A percentile compares a stretch with the other conserved stretches of the same genome.
Conservation (phyloP, 2,888 invertebrate genomes). For the Chloroclystis v-ata region DNA sequence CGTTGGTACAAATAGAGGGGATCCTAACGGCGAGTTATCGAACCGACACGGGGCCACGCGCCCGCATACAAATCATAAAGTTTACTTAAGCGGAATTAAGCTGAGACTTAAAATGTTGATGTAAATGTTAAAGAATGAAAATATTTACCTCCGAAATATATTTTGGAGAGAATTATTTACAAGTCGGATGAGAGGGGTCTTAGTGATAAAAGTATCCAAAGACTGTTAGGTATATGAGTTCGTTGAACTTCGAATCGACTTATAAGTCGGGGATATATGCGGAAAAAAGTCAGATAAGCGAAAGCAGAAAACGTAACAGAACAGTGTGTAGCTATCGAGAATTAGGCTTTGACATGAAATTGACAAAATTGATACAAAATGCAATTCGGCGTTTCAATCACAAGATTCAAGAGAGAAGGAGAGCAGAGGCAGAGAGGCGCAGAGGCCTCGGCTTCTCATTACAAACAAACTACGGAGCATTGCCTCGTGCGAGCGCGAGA, state of each 20-base stretch:
- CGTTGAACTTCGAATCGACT: slow-evolving; percentile 68
- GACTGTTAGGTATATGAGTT: slow-evolving; percentile 75
- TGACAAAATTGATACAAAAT: slow-evolving; percentile 42
- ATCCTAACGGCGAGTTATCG: slow-evolving; percentile 25
- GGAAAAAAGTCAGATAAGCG: slow-evolving; percentile 65
- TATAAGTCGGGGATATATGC: slow-evolving; percentile 65
- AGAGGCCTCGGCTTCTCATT: slow-evolving; percentile 37
- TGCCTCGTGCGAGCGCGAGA: slow-evolving; percentile 3
- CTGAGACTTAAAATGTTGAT: slow-evolving; percentile 53
- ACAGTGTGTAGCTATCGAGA: slow-evolving; percentile 55
- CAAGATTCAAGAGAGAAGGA: too few relatives aligned
- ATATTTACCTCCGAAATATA: slow-evolving; percentile 72
- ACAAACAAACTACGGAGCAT: slow-evolving; percentile 24
- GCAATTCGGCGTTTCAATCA: slow-evolving; percentile 51
- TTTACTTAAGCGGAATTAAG: slow-evolving; percentile 46
- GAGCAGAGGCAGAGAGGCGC: too few relatives aligned
- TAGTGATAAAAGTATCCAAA: slow-evolving; percentile 76
- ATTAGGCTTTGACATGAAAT: slow-evolving; percentile 57
- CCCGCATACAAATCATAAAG: slow-evolving; percentile 40
- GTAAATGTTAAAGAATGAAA: slow-evolving; percentile 55
- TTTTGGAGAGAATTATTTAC: slow-evolving; percentile 77
- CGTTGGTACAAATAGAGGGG: slow-evolving; percentile 35
- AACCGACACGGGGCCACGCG: slow-evolving; percentile 27
- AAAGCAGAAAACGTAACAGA: slow-evolving; percentile 54
- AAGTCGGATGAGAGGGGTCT: slow-evolving; percentile 67